Conservation (phyloP, 2,797 vertebrate genomes). For the Phalanger gymnotis region DNA sequence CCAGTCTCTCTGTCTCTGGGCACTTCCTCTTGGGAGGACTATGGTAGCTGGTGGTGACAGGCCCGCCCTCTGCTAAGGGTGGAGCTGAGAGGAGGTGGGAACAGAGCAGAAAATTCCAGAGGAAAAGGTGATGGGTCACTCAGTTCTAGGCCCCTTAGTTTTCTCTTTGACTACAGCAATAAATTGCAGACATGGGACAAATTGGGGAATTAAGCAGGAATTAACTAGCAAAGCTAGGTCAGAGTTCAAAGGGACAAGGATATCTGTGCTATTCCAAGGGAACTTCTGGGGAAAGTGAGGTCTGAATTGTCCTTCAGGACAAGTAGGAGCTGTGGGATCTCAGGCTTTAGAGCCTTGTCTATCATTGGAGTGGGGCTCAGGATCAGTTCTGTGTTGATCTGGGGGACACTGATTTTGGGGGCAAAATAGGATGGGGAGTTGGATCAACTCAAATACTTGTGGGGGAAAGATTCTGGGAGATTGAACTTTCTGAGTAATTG, state of each 20-base stretch:
- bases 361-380: not conserved
- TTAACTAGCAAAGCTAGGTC: not conserved
- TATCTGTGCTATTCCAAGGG: not conserved
- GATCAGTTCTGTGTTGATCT: not conserved
- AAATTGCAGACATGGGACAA: not conserved
- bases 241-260: not conserved
- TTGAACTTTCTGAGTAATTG: not conserved
- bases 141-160: not conserved
- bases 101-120: not conserved
- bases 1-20: not conserved
- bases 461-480: not conserved
- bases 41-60: not conserved
- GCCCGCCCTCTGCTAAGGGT: not conserved
- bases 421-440: not conserved
- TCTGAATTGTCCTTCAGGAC: not conserved
- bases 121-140: not conserved
- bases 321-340: not conserved
- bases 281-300: not conserved
- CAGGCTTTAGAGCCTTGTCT: not conserved
- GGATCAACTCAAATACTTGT: not conserved
- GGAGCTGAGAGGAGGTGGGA: not conserved
- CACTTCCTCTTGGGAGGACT: constrained; percentile 29
- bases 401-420: not conserved
- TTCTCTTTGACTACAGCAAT: constrained; percentile 32
- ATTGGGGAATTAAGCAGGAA: not conserved